A percentile compares a stretch with the other conserved stretches of the same genome.
phyloP scores from a whole-genome alignment of 1,140 invertebrate species.

The Drosophila pseudoananassae region DNA sequence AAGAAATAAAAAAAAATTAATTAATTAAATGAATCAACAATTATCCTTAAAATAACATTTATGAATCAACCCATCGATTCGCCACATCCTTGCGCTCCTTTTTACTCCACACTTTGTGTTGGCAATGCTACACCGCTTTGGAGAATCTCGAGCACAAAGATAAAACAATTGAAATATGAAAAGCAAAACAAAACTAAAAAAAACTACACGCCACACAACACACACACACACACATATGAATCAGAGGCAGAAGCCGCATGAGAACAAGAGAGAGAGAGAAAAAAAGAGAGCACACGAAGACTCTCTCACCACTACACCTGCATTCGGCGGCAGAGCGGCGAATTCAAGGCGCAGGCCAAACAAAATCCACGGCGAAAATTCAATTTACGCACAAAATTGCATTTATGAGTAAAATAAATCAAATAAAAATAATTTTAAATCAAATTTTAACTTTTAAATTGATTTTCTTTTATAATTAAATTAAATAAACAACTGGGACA shows the following conservation, averaged over 20 bases:
- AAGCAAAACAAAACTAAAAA: constrained; percentile 81
- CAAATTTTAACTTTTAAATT: neutral
- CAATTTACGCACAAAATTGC: constrained; percentile 46
- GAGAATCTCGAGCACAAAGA: constrained; percentile 55
- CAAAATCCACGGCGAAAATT: constrained; percentile 51
- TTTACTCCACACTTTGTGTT: constrained; percentile 41
- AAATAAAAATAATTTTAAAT: constrained; percentile 2
- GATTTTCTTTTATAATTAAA: neutral
- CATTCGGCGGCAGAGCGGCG: constrained; percentile 32
- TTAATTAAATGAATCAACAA: neutral
- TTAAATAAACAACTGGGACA: neutral
- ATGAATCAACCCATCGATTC: constrained; percentile 16
- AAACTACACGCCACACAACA: constrained; percentile 54
- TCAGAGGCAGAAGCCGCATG: constrained; percentile 41
- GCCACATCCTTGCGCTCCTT: constrained; percentile 7
- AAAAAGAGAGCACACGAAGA: constrained; percentile 14
- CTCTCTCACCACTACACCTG: constrained; percentile 63
- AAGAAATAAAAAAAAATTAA: constrained; percentile 11
- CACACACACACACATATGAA: constrained; percentile 22
- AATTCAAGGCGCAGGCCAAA: constrained; percentile 31
- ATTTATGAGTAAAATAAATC: constrained; percentile 12
- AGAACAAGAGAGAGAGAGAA: constrained; percentile 30
- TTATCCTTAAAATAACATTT: neutral
- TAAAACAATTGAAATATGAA: constrained; percentile 64
- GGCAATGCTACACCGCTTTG: constrained; percentile 56